Conservation (phyloP, 2,797 vertebrate species). For the Eleutherodactylus coqui region DNA sequence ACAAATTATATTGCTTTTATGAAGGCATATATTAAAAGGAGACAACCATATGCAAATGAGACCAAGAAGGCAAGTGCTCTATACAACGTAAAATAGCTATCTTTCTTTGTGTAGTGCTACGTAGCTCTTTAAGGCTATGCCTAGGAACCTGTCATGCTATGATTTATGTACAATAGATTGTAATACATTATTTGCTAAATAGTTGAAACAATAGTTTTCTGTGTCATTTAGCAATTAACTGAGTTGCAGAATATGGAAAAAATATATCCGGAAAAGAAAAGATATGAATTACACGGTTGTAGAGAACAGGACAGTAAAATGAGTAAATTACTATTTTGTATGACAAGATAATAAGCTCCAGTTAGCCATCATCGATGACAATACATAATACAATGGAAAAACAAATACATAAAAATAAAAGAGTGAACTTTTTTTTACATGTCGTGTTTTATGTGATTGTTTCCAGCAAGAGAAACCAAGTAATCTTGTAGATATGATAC, state of each 20-base stretch:
- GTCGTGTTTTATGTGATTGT: not conserved
- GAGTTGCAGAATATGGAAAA: conserved; percentile 73
- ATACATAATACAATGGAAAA: not conserved
- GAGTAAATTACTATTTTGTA: conserved; percentile 77
- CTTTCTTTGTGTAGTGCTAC: conserved; percentile 70
- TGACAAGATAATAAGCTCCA: conserved; percentile 71
- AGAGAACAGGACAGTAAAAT: conserved; percentile 71
- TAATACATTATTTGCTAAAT: conserved; percentile 72
- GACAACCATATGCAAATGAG: conserved; percentile 73
- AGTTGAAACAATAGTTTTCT: conserved; percentile 71
- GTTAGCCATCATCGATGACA: conserved; percentile 71
- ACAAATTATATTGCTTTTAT: conserved; percentile 73
- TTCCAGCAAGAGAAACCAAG: too few relatives aligned
- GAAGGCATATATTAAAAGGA: conserved; percentile 73
- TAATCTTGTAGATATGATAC: too few relatives aligned
- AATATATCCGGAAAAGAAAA: conserved; percentile 60
- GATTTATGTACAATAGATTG: conserved; percentile 73
- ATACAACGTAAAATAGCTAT: conserved; percentile 71
- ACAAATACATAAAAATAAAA: not conserved
- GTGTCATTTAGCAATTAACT: conserved; percentile 71
- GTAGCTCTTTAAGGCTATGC: conserved; percentile 70
- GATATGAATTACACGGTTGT: conserved; percentile 73
- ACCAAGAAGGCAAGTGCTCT: conserved; percentile 65
- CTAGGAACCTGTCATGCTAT: conserved; percentile 75
- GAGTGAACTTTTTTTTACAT: not conserved